These are phyloP conservation scores for Germaria angustata DNA, from an alignment of 2,888 invertebrate genomes.

Conservation along the genomic window DNA sequence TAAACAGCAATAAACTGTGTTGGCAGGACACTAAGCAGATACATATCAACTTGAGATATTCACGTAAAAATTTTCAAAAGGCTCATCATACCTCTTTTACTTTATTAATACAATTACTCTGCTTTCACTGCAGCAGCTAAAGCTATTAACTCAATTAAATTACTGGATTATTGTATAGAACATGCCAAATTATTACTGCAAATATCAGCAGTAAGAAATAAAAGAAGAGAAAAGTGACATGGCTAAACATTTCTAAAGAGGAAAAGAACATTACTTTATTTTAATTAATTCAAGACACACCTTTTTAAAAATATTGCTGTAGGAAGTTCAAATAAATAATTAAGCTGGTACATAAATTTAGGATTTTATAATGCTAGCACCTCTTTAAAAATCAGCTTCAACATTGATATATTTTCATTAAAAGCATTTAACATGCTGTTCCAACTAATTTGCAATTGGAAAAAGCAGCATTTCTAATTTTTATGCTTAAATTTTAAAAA, in stretches of 20 bases:
- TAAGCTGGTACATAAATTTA: not conserved
- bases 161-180: not conserved
- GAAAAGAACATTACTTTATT: not conserved
- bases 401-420: too few relatives aligned
- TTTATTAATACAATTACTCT: not conserved
- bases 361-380: not conserved
- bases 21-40: not conserved
- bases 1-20: not conserved
- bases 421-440: too few relatives aligned
- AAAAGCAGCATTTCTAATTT: not conserved
- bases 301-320: not conserved
- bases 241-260: not conserved
- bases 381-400: not conserved
- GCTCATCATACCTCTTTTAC: not conserved
- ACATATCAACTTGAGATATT: too few relatives aligned
- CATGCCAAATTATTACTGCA: not conserved
- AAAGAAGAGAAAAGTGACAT: not conserved
- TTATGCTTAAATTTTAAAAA: too few relatives aligned
- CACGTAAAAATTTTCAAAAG: not conserved
- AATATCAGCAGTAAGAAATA: not conserved
- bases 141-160: constrained; percentile 39
- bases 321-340: not conserved
- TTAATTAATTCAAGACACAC: not conserved
- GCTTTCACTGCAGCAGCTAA: not conserved
- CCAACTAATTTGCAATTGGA: too few relatives aligned